Evolutionary conservation across 1,140 invertebrate genomes (phyloP), one percentile per base, ranked within the genome.

Genomic region (Tetragnatha versicolor): DNA sequence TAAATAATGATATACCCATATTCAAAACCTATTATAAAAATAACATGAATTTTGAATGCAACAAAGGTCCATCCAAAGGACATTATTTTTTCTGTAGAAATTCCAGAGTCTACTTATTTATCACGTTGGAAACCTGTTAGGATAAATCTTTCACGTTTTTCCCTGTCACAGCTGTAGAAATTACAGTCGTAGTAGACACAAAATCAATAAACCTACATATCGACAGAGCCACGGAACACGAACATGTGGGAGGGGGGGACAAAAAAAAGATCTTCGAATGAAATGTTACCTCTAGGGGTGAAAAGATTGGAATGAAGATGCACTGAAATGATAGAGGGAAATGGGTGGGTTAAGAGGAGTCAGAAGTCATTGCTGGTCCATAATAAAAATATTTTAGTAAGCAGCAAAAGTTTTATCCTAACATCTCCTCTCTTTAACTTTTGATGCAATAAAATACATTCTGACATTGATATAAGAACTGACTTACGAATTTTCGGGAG

Each of bases 121-220:
- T 58, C 29, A 58, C 55, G 39, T 42, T 25, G 25, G 63, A 49
- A 58, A 72, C 68, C 68, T 72, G 68, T 72, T 72, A 72, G 68
- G 35, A 72, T 58, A 72, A 72, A 72, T 72, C 68, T 72, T 72
- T 58, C 51, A 55, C 51, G 33, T 72, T 72, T 53, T 72, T 42
- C 42, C 35, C 68, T 72, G 68, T 72, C 68, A 55, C 51, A 72
- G 68, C 68, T 72, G 68, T 39, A 37, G 68, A 58, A 58, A 72
- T 51, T 72, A 37, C 49, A 58, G 68, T 12, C 51, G 17, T 27
- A 53, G 49, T 72, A 31, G 68, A 72, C 51, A 72, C 51, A 72
- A 72, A 72, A 72, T 72, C 68, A 72, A 72, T 72, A 72, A 72
- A 29, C 49, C 51, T 55, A 53, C 49, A 55, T 35, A 58, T 72